Evolutionary conservation across 2,113 vertebrate genomes (phyloP).

Genomic region (Furnarius figulus): DNA sequence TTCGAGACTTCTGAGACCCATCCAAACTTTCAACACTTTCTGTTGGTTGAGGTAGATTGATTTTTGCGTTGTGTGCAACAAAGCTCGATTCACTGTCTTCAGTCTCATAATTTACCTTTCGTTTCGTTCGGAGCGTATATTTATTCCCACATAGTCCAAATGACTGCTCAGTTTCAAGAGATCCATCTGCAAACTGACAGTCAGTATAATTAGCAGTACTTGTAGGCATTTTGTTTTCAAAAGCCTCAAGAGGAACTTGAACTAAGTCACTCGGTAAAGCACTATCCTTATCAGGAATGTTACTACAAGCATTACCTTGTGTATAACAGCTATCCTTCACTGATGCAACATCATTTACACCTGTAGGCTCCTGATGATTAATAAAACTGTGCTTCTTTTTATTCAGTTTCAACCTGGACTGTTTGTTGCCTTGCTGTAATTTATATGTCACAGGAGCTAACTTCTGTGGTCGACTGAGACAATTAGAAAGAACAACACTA

Average conservation of each 20-base stretch:
- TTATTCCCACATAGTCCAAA: constrained; percentile 90
- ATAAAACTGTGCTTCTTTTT: constrained; percentile 80
- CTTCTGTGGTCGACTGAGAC: constrained; percentile 89
- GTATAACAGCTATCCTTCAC: constrained; percentile 74
- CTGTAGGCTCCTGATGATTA: constrained; percentile 68
- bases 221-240: constrained; percentile 76
- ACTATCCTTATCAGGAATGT: constrained; percentile 72
- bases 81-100: constrained; percentile 86
- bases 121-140: constrained; percentile 91
- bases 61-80: constrained; percentile 78
- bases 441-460: constrained; percentile 80
- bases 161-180: constrained; percentile 77
- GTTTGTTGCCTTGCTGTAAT: constrained; percentile 79
- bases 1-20: constrained; percentile 82
- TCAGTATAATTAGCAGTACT: constrained; percentile 70
- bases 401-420: constrained; percentile 83
- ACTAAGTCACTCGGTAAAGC: constrained; percentile 69
- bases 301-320: constrained; percentile 70
- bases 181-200: constrained; percentile 74
- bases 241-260: constrained; percentile 71
- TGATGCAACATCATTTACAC: constrained; percentile 52
- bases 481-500: constrained; percentile 97
- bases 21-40: constrained; percentile 77
- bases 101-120: constrained; percentile 87
- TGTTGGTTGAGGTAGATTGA: constrained; percentile 69